Evolutionary conservation across 2,888 invertebrate species (phyloP).

Genomic region (Hypsopygia costalis): DNA sequence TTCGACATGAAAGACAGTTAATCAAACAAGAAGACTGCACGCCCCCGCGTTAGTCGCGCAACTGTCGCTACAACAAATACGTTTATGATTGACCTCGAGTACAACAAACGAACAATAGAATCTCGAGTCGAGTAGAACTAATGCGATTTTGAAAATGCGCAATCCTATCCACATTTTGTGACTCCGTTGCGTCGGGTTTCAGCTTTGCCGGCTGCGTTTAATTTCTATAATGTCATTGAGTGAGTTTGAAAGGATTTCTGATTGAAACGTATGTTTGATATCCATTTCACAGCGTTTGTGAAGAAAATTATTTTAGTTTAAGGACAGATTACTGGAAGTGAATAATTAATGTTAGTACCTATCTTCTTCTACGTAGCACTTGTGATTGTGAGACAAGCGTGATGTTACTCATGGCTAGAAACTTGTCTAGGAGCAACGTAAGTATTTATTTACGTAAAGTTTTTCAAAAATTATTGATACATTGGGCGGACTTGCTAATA

Average conservation of each 20-base stretch:
- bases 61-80: constrained; percentile 62
- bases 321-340: too few species aligned
- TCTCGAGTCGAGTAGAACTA: constrained; percentile 45
- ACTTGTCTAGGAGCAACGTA: too few species aligned
- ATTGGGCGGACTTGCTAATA: too few species aligned
- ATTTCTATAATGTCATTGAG: constrained; percentile 15
- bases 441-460: too few species aligned
- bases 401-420: too few species aligned
- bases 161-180: constrained; percentile 36
- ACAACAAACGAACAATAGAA: constrained; percentile 28
- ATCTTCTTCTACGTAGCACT: too few species aligned
- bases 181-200: constrained; percentile 26
- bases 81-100: constrained; percentile 65
- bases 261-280: background rate
- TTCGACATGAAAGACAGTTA: constrained; percentile 75
- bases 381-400: too few species aligned
- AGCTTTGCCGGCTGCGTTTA: constrained; percentile 62
- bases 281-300: too few species aligned
- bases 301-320: too few species aligned
- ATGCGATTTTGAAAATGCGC: constrained; percentile 62
- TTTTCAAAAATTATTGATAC: too few species aligned
- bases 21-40: constrained; percentile 71
- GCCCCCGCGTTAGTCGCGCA: constrained; percentile 53
- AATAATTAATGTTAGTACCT: too few species aligned
- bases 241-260: constrained; percentile 1